phyloP scores from a whole-genome alignment of 2,888 invertebrate species.

The Tenthredo notha region DNA sequence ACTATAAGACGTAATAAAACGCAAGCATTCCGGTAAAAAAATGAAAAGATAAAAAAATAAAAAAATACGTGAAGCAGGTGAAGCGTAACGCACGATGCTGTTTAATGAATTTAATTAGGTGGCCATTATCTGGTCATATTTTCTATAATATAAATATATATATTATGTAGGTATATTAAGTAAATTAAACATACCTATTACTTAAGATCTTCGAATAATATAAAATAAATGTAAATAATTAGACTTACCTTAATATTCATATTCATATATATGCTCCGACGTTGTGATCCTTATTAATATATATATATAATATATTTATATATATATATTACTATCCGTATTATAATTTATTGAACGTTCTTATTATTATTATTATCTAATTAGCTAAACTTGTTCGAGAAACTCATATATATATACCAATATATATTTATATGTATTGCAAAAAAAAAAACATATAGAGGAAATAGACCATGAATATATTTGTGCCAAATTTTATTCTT shows the following conservation, averaged over 20 bases:
- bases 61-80: conserved; percentile 26
- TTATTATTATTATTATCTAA: neutral
- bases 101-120: conserved; percentile 60
- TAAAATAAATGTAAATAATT: neutral
- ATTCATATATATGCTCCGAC: conserved; percentile 29
- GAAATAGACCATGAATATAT: neutral
- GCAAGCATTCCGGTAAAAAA: conserved; percentile 41
- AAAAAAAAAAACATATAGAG: too few species aligned
- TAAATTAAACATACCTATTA: neutral
- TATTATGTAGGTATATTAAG: neutral
- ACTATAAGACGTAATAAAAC: conserved; percentile 14
- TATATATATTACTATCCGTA: conserved; percentile 26
- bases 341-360: conserved; percentile 41
- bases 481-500: conserved; percentile 18
- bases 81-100: conserved; percentile 44
- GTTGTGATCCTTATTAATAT: conserved; percentile 44
- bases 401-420: neutral
- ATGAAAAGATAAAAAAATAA: neutral
- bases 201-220: neutral
- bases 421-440: too few species aligned
- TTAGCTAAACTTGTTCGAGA: conserved; percentile 23
- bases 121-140: conserved; percentile 29
- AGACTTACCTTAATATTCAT: neutral
- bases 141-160: conserved; percentile 13
- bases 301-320: conserved; percentile 22